phyloP scores from a whole-genome alignment of 2,797 vertebrate genomes.

The Trachurus trachurus region DNA sequence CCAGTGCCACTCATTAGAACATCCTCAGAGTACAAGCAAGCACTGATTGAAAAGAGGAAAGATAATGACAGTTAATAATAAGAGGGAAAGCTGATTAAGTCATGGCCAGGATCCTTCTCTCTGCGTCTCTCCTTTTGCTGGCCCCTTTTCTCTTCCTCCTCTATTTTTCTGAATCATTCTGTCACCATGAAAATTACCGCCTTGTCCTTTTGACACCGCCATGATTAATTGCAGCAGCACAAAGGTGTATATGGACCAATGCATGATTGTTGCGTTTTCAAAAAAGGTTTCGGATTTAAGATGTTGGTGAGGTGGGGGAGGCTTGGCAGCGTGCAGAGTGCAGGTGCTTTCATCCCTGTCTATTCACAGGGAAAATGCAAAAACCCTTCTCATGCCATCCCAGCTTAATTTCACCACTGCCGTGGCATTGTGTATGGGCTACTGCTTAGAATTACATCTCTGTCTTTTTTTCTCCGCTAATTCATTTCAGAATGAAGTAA shows the following conservation, averaged over 20 bases:
- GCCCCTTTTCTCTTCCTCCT: constrained; percentile 29
- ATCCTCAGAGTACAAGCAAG: constrained; percentile 80
- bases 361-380: constrained; percentile 71
- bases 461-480: constrained; percentile 49
- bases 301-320: constrained; percentile 46
- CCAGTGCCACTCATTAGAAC: constrained; percentile 78
- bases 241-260: constrained; percentile 70
- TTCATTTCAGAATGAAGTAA: constrained; percentile 66
- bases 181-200: constrained; percentile 74
- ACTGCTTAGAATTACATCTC: constrained; percentile 61
- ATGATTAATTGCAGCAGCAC: constrained; percentile 79
- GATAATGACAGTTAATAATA: constrained; percentile 85
- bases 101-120: constrained; percentile 60
- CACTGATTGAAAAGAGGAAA: constrained; percentile 84
- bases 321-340: constrained; percentile 57
- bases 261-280: constrained; percentile 69
- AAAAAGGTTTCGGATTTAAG: constrained; percentile 65
- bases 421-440: constrained; percentile 51
- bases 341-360: constrained; percentile 81
- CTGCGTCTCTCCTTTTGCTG: constrained; percentile 43
- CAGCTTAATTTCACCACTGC: constrained; percentile 52
- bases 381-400: constrained; percentile 50
- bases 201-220: constrained; percentile 75
- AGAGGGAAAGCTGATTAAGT: constrained; percentile 81
- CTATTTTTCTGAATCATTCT: constrained; percentile 62